Evolutionary conservation across 1,140 invertebrate species (phyloP), one percentile per base, ranked within the genome.

Genomic region (Drosophila funebris): DNA sequence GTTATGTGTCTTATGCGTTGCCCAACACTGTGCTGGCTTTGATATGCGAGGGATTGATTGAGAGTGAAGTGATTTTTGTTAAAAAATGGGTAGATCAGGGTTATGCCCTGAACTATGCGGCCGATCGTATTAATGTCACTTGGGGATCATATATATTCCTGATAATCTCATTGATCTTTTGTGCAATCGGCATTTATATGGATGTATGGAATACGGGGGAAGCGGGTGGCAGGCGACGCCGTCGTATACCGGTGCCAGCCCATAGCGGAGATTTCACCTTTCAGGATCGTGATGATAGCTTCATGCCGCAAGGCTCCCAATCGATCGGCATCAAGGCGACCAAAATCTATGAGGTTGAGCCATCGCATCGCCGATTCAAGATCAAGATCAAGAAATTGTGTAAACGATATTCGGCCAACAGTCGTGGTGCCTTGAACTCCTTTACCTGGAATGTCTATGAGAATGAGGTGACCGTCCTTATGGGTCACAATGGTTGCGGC

Each of bases 401-500:
- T 92, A 74, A 81, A 60, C 43, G 91, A 85, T 56, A 85, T 88
- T 33, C 7, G 2, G 58, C 89, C 78, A 70, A 91, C 84, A 62
- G 22, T 39, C 44, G 94, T 92, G 3, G 93, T 96, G 1, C 74
- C 4, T 24, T 85, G 0, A 94, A 95, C 50, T 93, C 95, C 37
- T 93, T 97, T 3, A 95, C 93, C 36, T 76, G 76, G 67, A 85
- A 75, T 48, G 76, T 91, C 1, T 85, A 82, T 43, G 84, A 90
- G 50, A 95, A 96, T 73, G 94, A 95, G 87, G 94, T 95, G 60
- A 95, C 95, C 3, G 93, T 94, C 1, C 90, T 98, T 16, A 93
- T 98, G 33, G 97, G 97, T 9, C 96, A 96, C 75, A 97, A 97
- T 90, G 96, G 96, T 22, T 96, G 96, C 69, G 97, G 97, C 7